phyloP scores from a whole-genome alignment of 53 echinoderm and acorn worm species.

The Actinopyga echinites region DNA sequence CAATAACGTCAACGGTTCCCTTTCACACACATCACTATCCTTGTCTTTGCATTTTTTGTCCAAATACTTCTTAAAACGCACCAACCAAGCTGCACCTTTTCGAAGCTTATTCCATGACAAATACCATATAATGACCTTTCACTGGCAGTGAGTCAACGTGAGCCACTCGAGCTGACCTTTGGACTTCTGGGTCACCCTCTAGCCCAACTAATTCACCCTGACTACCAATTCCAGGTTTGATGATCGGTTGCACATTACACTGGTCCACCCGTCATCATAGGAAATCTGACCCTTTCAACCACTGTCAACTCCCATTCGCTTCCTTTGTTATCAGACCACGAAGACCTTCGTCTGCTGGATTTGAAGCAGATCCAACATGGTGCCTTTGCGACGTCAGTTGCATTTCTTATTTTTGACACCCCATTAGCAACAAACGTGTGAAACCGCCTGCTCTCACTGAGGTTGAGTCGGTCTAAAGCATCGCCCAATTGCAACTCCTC shows the following conservation, averaged over 20 bases:
- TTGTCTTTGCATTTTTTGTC: background rate
- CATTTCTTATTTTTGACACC: constrained; percentile 50
- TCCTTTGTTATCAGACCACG: constrained; percentile 51
- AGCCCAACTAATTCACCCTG: background rate
- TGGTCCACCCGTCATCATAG: constrained; percentile 45
- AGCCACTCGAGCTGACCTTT: background rate
- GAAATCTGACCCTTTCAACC: constrained; percentile 60
- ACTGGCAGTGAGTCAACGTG: background rate
- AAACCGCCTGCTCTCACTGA: constrained; percentile 61
- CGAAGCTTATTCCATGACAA: constrained; percentile 35
- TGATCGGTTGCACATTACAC: constrained; percentile 44
- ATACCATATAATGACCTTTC: constrained; percentile 6
- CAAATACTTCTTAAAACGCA: constrained; percentile 31
- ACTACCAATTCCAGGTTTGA: background rate
- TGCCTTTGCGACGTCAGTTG: constrained; percentile 55
- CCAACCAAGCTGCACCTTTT: constrained; percentile 56
- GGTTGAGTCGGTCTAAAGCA: constrained; percentile 60
- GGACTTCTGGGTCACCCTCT: constrained; percentile 53
- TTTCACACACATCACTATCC: background rate
- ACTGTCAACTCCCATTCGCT: constrained; percentile 15
- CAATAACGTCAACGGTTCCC: background rate
- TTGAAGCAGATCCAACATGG: constrained; percentile 31
- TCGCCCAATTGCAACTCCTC: constrained; percentile 24
- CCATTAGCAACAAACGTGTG: constrained; percentile 75
- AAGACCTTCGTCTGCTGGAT: constrained; percentile 75